A percentile compares a stretch with the other conserved stretches of the same genome.
These are phyloP conservation scores for Cataglyphis hispanica DNA, from an alignment of 1,140 invertebrate species.

Conservation along the genomic window DNA sequence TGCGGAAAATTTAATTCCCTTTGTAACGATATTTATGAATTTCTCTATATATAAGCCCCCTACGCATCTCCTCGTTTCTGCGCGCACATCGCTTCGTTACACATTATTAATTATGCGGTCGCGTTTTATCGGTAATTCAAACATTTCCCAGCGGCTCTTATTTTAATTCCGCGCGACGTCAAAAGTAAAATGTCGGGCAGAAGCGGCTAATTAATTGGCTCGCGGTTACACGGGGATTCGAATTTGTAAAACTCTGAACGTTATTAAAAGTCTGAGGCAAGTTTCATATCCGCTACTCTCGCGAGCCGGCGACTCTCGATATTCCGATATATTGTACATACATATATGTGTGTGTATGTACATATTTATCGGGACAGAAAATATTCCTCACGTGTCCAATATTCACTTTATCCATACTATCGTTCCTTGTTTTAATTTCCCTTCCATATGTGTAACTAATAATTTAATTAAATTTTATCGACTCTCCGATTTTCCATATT, in stretches of 20 bases:
- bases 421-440: constrained; percentile 19
- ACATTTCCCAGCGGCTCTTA: constrained; percentile 40
- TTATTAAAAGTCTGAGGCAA: constrained; percentile 34
- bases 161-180: constrained; percentile 34
- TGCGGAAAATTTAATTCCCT: not conserved
- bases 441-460: not conserved
- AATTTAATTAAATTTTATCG: constrained; percentile 39
- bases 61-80: constrained; percentile 3
- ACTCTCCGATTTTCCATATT: not conserved
- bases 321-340: not conserved
- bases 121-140: constrained; percentile 56
- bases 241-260: constrained; percentile 53
- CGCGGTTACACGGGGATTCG: constrained; percentile 38
- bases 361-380: not conserved
- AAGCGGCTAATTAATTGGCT: constrained; percentile 49
- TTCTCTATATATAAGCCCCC: constrained; percentile 14
- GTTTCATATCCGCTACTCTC: not conserved
- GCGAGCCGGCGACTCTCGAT: not conserved
- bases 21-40: constrained; percentile 44
- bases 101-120: constrained; percentile 52
- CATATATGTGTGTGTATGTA: not conserved
- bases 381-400: not conserved
- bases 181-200: constrained; percentile 31
- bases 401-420: not conserved
- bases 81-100: constrained; percentile 24